Conservation (phyloP, 2,113 vertebrate genomes). For the Suncus etruscus region DNA sequence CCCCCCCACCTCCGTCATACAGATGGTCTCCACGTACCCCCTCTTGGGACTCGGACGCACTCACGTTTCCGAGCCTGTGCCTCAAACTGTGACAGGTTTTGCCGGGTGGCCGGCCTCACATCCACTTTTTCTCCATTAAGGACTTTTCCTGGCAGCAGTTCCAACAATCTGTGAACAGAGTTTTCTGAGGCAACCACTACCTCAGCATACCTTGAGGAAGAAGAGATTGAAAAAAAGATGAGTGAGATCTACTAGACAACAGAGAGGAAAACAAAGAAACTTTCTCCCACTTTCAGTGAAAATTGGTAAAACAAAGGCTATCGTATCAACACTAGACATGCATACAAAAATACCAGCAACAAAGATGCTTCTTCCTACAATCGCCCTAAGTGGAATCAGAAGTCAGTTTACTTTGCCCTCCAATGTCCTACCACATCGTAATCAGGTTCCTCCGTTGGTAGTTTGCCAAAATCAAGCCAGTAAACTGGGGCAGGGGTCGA, state of each 20-base stretch:
- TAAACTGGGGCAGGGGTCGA: slow-evolving; percentile 14
- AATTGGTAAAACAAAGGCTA: slow-evolving; percentile 5
- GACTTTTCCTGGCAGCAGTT: slow-evolving; percentile 92
- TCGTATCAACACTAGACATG: background rate
- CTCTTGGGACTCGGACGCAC: slow-evolving; percentile 86
- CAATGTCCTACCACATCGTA: background rate
- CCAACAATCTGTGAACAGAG: slow-evolving; percentile 92
- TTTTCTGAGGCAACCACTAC: slow-evolving; percentile 93
- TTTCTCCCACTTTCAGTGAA: background rate
- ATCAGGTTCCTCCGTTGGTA: background rate
- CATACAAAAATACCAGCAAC: background rate
- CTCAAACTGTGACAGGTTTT: slow-evolving; percentile 94
- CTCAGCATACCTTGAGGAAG: slow-evolving; percentile 91
- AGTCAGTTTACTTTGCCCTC: background rate
- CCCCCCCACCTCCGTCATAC: slow-evolving; percentile 62
- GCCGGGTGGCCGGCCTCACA: slow-evolving; percentile 93
- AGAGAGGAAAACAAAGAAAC: slow-evolving; percentile 3
- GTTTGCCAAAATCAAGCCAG: slow-evolving; percentile 19
- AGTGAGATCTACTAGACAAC: background rate
- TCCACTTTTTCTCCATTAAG: slow-evolving; percentile 94
- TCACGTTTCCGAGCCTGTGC: slow-evolving; percentile 96
- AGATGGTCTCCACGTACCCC: slow-evolving; percentile 85
- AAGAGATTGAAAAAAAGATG: background rate
- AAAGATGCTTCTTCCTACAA: background rate
- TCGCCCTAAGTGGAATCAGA: slow-evolving; percentile 17